Evolutionary conservation across 1,140 invertebrate species (phyloP).

Genomic region (Meloidogyne exigua): DNA sequence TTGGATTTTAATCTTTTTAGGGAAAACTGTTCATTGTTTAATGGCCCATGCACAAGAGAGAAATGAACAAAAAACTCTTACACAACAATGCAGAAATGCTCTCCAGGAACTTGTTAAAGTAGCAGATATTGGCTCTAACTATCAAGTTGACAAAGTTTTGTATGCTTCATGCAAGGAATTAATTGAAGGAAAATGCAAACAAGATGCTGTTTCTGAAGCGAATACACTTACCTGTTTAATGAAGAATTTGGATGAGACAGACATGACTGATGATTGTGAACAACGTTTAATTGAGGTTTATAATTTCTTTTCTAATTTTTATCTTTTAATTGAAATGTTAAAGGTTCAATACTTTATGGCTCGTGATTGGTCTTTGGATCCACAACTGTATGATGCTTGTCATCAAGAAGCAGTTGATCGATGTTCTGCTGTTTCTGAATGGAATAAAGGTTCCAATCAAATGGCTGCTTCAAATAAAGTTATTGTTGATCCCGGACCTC

Average conservation of each 20-base stretch:
- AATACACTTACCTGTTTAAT: slow-evolving; percentile 81
- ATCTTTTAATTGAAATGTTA: background rate
- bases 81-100: slow-evolving; percentile 54
- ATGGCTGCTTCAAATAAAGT: slow-evolving; percentile 12
- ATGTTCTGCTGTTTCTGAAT: slow-evolving; percentile 76
- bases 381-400: slow-evolving; percentile 80
- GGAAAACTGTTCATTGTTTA: slow-evolving; percentile 86
- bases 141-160: slow-evolving; percentile 62
- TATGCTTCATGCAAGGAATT: slow-evolving; percentile 55
- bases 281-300: slow-evolving; percentile 82
- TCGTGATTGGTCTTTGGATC: slow-evolving; percentile 82
- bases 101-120: slow-evolving; percentile 56
- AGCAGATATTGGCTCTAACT: slow-evolving; percentile 61
- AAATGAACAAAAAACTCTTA: slow-evolving; percentile 51
- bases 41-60: slow-evolving; percentile 78
- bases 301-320: background rate
- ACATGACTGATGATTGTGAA: slow-evolving; percentile 86
- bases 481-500: slow-evolving; percentile 47
- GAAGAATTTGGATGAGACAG: slow-evolving; percentile 79
- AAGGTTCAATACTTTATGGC: slow-evolving; percentile 84
- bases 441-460: slow-evolving; percentile 68
- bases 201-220: slow-evolving; percentile 59
- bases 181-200: slow-evolving; percentile 58
- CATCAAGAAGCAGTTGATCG: slow-evolving; percentile 76
- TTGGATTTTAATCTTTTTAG: background rate